Conservation (phyloP, 2,888 invertebrate species). For the Drosophila putrida region DNA sequence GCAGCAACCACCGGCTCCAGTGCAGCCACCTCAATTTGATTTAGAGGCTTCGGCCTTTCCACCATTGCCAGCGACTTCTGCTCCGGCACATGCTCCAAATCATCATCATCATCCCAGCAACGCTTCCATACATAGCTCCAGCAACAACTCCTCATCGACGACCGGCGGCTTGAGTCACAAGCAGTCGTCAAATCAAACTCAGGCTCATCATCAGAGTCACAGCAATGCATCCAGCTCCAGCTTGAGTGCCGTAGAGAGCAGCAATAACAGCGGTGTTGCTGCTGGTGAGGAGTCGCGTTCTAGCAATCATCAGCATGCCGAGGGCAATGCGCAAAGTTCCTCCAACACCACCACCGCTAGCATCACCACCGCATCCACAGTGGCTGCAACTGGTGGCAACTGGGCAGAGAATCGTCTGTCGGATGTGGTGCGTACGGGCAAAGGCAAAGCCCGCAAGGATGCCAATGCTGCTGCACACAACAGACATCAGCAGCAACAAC, state of each 20-base stretch:
- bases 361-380: constrained; percentile 13
- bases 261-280: constrained; percentile 34
- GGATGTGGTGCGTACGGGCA: constrained; percentile 89
- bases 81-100: constrained; percentile 51
- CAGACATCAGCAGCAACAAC: constrained; percentile 68
- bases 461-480: constrained; percentile 48
- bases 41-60: constrained; percentile 92
- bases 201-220: constrained; percentile 76
- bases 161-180: constrained; percentile 41
- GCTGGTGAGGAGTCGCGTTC: constrained; percentile 58
- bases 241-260: constrained; percentile 23
- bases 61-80: constrained; percentile 89
- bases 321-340: constrained; percentile 73
- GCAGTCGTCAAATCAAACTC: constrained; percentile 41
- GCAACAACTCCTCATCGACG: constrained; percentile 47
- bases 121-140: constrained; percentile 60
- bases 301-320: constrained; percentile 58
- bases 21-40: constrained; percentile 89
- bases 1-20: constrained; percentile 81
- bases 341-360: constrained; percentile 43
- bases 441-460: constrained; percentile 83
- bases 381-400: constrained; percentile 68
- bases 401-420: constrained; percentile 89
- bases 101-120: constrained; percentile 57
- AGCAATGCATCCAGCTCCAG: constrained; percentile 15